These are phyloP conservation scores for Diachasmimorpha longicaudata DNA, from an alignment of 1,140 invertebrate genomes.

Conservation along the genomic window DNA sequence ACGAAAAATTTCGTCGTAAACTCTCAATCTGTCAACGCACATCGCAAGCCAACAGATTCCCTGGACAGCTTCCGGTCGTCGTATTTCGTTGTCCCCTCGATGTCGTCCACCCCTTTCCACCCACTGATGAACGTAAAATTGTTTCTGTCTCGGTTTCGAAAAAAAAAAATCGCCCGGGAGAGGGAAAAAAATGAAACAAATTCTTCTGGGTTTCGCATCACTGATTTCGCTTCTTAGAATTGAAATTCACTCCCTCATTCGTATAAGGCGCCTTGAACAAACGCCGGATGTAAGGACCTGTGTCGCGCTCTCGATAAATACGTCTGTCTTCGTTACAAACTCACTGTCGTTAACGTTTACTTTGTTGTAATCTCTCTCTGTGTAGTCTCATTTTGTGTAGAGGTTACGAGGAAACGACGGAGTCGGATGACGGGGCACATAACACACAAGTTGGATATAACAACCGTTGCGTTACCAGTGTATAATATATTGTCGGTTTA, in stretches of 20 bases:
- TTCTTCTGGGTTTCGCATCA: background rate
- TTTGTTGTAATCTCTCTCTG: slow-evolving; percentile 14
- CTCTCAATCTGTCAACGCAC: slow-evolving; percentile 13
- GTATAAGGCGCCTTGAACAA: slow-evolving; percentile 22
- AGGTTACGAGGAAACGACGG: slow-evolving; percentile 39
- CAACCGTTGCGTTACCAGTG: slow-evolving; percentile 8
- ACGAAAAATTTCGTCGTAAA: background rate
- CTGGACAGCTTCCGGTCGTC: background rate
- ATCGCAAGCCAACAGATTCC: slow-evolving; percentile 3
- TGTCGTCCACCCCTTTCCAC: too few species aligned
- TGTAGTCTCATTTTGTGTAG: slow-evolving; percentile 13
- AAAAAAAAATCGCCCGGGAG: background rate
- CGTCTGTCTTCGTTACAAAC: background rate
- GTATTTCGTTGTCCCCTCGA: background rate
- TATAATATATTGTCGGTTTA: slow-evolving; percentile 5
- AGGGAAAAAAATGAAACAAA: background rate
- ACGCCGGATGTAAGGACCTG: slow-evolving; percentile 25
- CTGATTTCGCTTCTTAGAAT: background rate
- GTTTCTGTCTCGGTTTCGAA: background rate
- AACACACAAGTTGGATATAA: slow-evolving; percentile 7
- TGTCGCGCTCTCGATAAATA: slow-evolving; percentile 19
- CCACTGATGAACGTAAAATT: too few species aligned
- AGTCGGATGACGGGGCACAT: slow-evolving; percentile 33
- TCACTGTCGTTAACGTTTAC: slow-evolving; percentile 13
- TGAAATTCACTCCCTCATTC: slow-evolving; percentile 1